These are phyloP conservation scores for Craseonycteris thonglongyai DNA, from an alignment of 2,113 vertebrate genomes.

Conservation along the genomic window DNA sequence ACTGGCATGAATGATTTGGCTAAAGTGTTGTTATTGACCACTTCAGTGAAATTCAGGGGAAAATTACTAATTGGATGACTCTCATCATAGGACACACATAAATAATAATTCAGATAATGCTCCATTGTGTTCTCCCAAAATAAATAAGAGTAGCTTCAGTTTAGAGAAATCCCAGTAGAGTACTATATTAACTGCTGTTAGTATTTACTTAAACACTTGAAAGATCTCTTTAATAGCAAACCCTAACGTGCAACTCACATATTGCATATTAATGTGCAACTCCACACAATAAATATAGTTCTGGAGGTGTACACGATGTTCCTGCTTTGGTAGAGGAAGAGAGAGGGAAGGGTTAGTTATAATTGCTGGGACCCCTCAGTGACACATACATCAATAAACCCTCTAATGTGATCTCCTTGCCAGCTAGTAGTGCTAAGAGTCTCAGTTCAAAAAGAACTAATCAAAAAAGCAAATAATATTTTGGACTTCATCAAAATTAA, in stretches of 20 bases:
- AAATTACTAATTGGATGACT: background rate
- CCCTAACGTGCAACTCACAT: background rate
- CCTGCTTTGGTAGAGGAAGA: background rate
- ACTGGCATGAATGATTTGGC: background rate
- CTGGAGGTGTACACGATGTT: background rate
- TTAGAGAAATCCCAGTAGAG: background rate
- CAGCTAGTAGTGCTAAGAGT: background rate
- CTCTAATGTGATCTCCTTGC: background rate
- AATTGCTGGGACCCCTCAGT: background rate
- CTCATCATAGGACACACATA: background rate
- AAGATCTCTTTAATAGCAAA: background rate
- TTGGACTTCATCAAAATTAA: background rate
- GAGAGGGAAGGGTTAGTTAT: background rate
- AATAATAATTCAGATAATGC: background rate
- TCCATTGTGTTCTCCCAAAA: background rate
- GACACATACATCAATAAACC: background rate
- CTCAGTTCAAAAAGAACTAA: background rate
- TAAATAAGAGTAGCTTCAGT: background rate
- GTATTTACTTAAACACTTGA: background rate
- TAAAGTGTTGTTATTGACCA: background rate
- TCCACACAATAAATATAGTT: background rate
- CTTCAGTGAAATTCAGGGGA: background rate
- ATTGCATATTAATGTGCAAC: too few species aligned
- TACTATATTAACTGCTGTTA: background rate
- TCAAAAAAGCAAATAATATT: background rate